Evolutionary conservation across 92 coral and sea anemone species (phyloP).

Genomic region (Paragorgia papillata): DNA sequence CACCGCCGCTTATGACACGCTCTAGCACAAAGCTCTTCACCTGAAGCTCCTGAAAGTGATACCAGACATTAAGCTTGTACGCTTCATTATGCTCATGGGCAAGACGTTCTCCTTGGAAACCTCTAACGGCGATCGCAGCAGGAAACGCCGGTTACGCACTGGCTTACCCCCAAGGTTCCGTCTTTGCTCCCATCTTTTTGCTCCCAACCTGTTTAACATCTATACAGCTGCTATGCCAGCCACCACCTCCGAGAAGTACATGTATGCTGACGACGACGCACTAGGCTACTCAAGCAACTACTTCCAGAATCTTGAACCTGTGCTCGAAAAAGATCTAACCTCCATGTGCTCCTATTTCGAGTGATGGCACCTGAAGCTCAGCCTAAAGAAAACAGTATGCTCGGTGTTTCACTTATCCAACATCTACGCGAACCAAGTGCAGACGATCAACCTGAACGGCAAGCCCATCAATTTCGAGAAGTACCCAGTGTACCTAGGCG

Average conservation of each 20-base stretch:
- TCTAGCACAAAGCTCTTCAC: constrained; percentile 37
- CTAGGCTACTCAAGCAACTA: constrained; percentile 11
- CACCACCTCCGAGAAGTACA: constrained; percentile 20
- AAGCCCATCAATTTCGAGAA: too few species aligned
- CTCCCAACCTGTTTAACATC: constrained; percentile 40
- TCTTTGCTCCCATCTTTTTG: constrained; percentile 38
- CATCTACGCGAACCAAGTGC: constrained; percentile 12
- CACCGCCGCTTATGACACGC: constrained; percentile 45
- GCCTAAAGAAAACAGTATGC: constrained; percentile 34
- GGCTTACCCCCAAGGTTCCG: constrained; percentile 1
- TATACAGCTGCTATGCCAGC: constrained; percentile 34
- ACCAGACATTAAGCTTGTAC: constrained; percentile 43
- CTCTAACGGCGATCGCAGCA: constrained; percentile 42
- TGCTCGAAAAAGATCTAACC: constrained; percentile 24
- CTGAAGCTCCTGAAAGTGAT: constrained; percentile 32
- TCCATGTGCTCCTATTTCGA: constrained; percentile 3
- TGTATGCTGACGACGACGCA: constrained; percentile 36
- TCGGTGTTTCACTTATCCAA: constrained; percentile 31
- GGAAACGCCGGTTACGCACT: not conserved
- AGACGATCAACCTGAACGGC: constrained; percentile 21
- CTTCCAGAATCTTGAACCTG: not conserved
- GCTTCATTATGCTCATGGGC: constrained; percentile 29
- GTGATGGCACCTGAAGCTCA: constrained; percentile 5
- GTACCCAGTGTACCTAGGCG: too few species aligned
- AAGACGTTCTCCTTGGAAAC: constrained; percentile 45